Conservation (phyloP, 2,888 invertebrate genomes). For the Camptogramma bilineatum region DNA sequence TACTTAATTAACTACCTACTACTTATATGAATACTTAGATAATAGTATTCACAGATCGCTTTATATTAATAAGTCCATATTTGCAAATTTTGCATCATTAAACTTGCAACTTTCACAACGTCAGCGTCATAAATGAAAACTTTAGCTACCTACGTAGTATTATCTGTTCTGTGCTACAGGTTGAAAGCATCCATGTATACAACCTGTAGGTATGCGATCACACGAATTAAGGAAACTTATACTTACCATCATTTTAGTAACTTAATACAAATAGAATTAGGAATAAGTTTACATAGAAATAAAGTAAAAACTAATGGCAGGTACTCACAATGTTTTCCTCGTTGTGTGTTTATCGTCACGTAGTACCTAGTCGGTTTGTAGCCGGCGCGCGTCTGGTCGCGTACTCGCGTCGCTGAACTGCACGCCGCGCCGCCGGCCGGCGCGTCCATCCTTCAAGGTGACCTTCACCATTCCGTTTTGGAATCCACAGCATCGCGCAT, state of each 20-base stretch:
- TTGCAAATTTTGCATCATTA: conserved; percentile 3
- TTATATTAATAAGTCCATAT: conserved; percentile 14
- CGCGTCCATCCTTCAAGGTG: conserved; percentile 65
- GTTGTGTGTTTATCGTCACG: conserved; percentile 59
- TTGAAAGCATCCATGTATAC: background rate
- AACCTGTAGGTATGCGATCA: background rate
- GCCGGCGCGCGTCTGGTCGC: conserved; percentile 41
- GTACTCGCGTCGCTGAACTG: no score
- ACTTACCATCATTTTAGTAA: background rate
- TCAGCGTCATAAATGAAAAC: background rate
- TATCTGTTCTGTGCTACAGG: background rate
- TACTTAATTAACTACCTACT: background rate
- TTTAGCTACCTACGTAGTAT: background rate
- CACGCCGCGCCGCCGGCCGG: conserved; percentile 25
- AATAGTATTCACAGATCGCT: background rate
- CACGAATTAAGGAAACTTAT: background rate
- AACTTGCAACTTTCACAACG: background rate
- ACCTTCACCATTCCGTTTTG: conserved; percentile 73
- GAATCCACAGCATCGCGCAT: conserved; percentile 73
- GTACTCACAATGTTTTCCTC: conserved; percentile 37
- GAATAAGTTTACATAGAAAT: background rate
- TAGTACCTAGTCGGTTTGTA: conserved; percentile 47
- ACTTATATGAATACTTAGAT: background rate
- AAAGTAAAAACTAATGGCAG: conserved; percentile 8
- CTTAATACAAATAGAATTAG: background rate